phyloP scores from a whole-genome alignment of 2,888 invertebrate genomes.

The Oxytorus armatus region DNA sequence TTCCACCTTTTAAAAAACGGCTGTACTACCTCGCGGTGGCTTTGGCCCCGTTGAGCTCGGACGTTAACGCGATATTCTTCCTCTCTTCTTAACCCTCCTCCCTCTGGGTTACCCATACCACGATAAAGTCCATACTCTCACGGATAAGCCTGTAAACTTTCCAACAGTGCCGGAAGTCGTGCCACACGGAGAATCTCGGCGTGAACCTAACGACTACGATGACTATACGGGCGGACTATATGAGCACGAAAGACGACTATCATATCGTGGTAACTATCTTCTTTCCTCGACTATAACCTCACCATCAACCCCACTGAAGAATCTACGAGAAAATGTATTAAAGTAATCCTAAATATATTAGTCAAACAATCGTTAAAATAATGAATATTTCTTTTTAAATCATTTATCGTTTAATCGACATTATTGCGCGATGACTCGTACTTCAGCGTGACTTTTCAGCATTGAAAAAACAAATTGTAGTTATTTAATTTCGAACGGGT shows the following conservation, averaged over 20 bases:
- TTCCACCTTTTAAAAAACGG: conserved; percentile 33
- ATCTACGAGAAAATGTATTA: background rate
- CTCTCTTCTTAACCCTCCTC: background rate
- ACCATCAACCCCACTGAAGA: background rate
- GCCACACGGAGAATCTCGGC: conserved; percentile 34
- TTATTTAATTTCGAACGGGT: too few relatives aligned
- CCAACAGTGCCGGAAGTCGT: conserved; percentile 54
- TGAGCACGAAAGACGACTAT: conserved; percentile 2
- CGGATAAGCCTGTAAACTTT: conserved; percentile 65
- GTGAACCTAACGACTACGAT: conserved; percentile 25
- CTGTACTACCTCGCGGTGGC: conserved; percentile 46
- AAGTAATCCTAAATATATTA: background rate
- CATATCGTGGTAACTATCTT: conserved; percentile 9
- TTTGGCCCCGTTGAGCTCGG: conserved; percentile 64
- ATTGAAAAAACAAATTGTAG: too few relatives aligned
- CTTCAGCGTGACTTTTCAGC: too few relatives aligned
- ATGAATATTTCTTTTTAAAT: background rate
- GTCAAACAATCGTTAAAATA: background rate
- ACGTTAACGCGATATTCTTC: conserved; percentile 64
- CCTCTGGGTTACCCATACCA: background rate
- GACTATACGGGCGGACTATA: conserved; percentile 10
- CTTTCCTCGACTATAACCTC: conserved; percentile 1
- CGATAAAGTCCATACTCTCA: conserved; percentile 1
- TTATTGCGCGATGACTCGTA: background rate
- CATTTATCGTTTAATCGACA: background rate